These are phyloP conservation scores for Aporophyla lueneburgensis DNA, from an alignment of 2,888 invertebrate species.

Conservation along the genomic window DNA sequence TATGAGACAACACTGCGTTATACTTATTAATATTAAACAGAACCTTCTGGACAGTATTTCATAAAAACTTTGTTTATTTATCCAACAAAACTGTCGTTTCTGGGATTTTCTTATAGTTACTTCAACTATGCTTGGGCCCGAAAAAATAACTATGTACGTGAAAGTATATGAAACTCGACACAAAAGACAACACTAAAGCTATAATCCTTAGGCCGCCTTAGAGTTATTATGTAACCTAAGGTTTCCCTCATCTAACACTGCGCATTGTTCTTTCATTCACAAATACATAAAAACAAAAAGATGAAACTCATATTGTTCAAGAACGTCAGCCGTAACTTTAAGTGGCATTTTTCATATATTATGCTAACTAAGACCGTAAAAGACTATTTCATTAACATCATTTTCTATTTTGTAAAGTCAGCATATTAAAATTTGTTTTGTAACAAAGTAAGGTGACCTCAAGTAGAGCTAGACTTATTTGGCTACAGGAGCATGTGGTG, in stretches of 20 bases:
- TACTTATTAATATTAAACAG: constrained; percentile 56
- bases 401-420: constrained; percentile 35
- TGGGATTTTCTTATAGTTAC: constrained; percentile 1
- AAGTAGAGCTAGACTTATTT: constrained; percentile 11
- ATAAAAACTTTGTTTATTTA: constrained; percentile 36
- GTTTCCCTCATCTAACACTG: constrained; percentile 14
- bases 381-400: constrained; percentile 50
- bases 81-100: background rate
- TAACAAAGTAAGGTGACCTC: constrained; percentile 27
- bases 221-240: constrained; percentile 17
- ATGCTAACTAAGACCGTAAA: constrained; percentile 53
- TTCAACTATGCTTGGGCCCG: background rate
- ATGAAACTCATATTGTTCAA: constrained; percentile 49
- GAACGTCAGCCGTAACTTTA: constrained; percentile 55
- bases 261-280: constrained; percentile 43
- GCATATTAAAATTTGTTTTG: constrained; percentile 36
- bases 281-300: constrained; percentile 55
- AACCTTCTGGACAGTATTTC: constrained; percentile 37
- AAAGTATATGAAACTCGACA: constrained; percentile 27
- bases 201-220: constrained; percentile 14
- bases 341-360: constrained; percentile 54
- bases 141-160: constrained; percentile 9
- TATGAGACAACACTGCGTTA: constrained; percentile 55
- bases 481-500: constrained; percentile 4
- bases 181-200: constrained; percentile 28